These are phyloP conservation scores for Enteromius mattozi DNA, from an alignment of 2,797 vertebrate species.

Conservation along the genomic window DNA sequence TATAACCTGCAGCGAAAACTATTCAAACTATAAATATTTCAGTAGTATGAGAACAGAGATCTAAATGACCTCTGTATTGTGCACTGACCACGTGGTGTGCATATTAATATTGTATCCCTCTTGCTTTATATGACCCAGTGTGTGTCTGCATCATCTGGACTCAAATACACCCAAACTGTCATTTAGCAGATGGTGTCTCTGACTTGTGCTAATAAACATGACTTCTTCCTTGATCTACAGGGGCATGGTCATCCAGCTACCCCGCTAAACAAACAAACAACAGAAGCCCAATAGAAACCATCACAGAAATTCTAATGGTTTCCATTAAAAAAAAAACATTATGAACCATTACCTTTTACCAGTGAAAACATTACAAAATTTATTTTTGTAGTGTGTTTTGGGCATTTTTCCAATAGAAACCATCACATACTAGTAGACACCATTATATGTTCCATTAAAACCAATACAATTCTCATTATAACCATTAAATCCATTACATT, in stretches of 20 bases:
- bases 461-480: no score
- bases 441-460: no score
- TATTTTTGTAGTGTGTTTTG: no score
- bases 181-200: not conserved
- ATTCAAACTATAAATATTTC: not conserved
- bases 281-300: no score
- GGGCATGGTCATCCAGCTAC: not conserved
- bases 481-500: no score
- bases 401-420: no score
- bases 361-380: no score
- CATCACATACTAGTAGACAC: no score
- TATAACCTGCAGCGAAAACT: not conserved
- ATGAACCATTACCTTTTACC: no score
- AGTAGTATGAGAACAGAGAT: not conserved
- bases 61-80: conserved; percentile 15
- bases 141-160: not conserved
- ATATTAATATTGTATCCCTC: not conserved
- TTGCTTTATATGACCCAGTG: not conserved
- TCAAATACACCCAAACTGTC: not conserved
- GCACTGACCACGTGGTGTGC: not conserved
- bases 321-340: no score
- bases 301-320: no score
- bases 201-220: not conserved
- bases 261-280: no score
- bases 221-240: not conserved